phyloP scores from a whole-genome alignment of 2,113 vertebrate genomes.

The rat (Rattus norvegicus) region GRCr8 NC_086023.1:159009501-159010000 shows the following conservation, averaged over 20 bases:
- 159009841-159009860: neutral
- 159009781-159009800: neutral
- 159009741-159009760: accelerated
- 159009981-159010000: neutral
- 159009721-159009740: too few species aligned
- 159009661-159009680: too few species aligned
- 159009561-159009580: neutral
- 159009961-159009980: neutral
- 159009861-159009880: neutral
- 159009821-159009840: neutral
- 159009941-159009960: neutral
- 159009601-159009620: too few species aligned
- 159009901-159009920: neutral
- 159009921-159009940: neutral
- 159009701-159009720: neutral
- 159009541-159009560: too few species aligned
- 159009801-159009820: neutral
- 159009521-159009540: too few species aligned
- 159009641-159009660: neutral
- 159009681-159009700: neutral
- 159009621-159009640: neutral
- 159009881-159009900: neutral
- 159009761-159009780: neutral
- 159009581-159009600: neutral
- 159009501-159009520: too few species aligned